phyloP scores from a whole-genome alignment of 2,797 vertebrate species.

The Schizothorax lantsangensis region DNA sequence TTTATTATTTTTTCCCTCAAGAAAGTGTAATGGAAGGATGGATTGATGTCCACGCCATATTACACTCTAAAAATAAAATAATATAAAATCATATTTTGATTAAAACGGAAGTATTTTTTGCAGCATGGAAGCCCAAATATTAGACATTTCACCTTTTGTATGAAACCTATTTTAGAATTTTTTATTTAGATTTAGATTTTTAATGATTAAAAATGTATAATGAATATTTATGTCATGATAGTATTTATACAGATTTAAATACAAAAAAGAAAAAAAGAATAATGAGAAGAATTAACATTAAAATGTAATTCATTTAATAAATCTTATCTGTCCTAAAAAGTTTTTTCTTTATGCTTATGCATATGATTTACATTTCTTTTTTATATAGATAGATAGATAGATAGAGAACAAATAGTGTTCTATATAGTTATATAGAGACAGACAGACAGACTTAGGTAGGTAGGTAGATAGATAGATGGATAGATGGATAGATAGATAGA shows the following conservation, averaged over 20 bases:
- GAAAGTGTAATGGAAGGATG: not conserved
- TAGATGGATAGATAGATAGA: not conserved
- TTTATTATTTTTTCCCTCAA: not conserved
- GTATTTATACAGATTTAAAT: not conserved
- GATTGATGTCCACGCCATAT: not conserved
- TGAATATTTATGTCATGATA: not conserved
- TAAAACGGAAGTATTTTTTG: not conserved
- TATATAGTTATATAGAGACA: too few species aligned
- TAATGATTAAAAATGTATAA: not conserved
- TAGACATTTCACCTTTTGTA: not conserved
- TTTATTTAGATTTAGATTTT: not conserved
- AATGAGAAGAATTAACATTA: not conserved
- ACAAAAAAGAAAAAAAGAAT: not conserved
- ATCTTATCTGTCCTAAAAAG: not conserved
- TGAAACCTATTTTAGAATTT: not conserved
- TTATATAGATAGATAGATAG: not conserved
- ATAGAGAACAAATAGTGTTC: too few species aligned
- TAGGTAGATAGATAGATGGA: not conserved
- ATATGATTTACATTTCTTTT: not conserved
- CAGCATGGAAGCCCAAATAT: not conserved
- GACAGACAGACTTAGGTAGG: fast-evolving
- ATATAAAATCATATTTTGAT: not conserved
- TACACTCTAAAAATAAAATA: not conserved
- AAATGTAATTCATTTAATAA: not conserved
- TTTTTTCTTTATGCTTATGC: not conserved